These are phyloP conservation scores for Paracanthobrama guichenoti DNA, from an alignment of 2,113 vertebrate genomes.

Conservation along the genomic window DNA sequence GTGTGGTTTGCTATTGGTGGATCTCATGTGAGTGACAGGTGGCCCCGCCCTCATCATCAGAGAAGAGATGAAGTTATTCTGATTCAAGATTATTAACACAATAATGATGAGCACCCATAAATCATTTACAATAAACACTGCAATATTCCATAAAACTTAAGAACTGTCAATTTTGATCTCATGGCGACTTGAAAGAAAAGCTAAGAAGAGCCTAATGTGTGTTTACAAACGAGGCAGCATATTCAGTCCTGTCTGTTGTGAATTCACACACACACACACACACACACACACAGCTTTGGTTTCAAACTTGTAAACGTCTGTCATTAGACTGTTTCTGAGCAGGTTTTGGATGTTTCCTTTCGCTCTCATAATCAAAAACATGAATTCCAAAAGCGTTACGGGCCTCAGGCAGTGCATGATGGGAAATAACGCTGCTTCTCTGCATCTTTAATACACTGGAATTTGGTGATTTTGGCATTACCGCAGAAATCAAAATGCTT, in stretches of 20 bases:
- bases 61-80: not conserved
- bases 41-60: not conserved
- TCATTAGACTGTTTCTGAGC: not conserved
- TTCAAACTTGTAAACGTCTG: not conserved
- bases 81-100: no score
- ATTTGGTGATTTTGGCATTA: not conserved
- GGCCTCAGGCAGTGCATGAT: slow-evolving; percentile 4
- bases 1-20: not conserved
- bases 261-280: not conserved
- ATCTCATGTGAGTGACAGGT: not conserved
- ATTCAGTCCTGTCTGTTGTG: not conserved
- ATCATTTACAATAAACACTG: no score
- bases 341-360: not conserved
- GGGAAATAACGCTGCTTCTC: slow-evolving; percentile 10
- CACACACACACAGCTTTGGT: not conserved
- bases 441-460: not conserved
- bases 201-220: not conserved
- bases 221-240: not conserved
- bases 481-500: not conserved
- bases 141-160: no score
- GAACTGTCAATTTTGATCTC: no score
- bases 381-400: not conserved
- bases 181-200: no score
- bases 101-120: no score
- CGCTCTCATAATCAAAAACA: slow-evolving; percentile 1